These are phyloP conservation scores for Chaenodraco wilsoni DNA, from an alignment of 2,797 vertebrate genomes.

Conservation along the genomic window DNA sequence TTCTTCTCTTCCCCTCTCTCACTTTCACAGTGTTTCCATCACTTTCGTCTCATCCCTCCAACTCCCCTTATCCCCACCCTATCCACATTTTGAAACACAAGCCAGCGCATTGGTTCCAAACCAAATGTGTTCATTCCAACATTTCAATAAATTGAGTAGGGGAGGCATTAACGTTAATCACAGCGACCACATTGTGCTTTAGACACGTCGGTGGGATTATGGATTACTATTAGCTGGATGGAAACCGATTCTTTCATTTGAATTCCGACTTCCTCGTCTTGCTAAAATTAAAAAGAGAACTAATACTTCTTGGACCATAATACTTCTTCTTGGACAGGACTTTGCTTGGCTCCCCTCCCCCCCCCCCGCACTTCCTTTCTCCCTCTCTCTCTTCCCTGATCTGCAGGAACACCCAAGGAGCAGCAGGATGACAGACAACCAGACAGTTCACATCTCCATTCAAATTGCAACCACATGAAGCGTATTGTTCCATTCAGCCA, in stretches of 20 bases:
- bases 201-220: constrained; percentile 88
- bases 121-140: constrained; percentile 88
- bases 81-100: constrained; percentile 79
- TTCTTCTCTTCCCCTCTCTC: constrained; percentile 45
- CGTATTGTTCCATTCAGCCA: constrained; percentile 57
- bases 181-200: constrained; percentile 89
- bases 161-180: constrained; percentile 90
- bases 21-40: constrained; percentile 68
- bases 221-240: constrained; percentile 91
- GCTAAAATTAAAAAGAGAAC: constrained; percentile 88
- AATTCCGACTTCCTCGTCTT: constrained; percentile 85
- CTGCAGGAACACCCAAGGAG: constrained; percentile 76
- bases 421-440: constrained; percentile 67
- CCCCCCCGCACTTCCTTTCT: not conserved
- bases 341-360: constrained; percentile 62
- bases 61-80: constrained; percentile 38
- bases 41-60: constrained; percentile 60
- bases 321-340: constrained; percentile 85
- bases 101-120: constrained; percentile 80
- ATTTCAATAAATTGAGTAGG: constrained; percentile 89
- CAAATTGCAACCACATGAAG: constrained; percentile 57
- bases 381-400: constrained; percentile 56
- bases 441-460: constrained; percentile 63
- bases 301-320: constrained; percentile 88
- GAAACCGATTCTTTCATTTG: constrained; percentile 90